Evolutionary conservation across 2,113 vertebrate genomes (phyloP).

Genomic region (Labeo rohita): DNA sequence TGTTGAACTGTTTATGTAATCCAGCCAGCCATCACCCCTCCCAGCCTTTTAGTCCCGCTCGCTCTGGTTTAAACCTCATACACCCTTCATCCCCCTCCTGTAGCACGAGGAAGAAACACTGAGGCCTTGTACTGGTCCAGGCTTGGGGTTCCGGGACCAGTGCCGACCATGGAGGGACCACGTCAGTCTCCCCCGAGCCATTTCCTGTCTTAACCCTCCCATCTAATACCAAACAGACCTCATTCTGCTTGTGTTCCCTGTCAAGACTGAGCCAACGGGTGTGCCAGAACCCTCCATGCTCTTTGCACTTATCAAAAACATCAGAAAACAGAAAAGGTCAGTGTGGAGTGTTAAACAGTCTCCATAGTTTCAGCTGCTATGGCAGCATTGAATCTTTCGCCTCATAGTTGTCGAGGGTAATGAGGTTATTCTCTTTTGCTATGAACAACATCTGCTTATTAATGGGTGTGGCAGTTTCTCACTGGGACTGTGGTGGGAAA

Average conservation of each 20-base stretch:
- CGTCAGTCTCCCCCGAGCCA: slow-evolving; percentile 65
- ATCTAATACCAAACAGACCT: slow-evolving; percentile 78
- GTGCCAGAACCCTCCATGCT: slow-evolving; percentile 49
- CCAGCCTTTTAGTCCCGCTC: slow-evolving; percentile 27
- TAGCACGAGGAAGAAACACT: slow-evolving; percentile 54
- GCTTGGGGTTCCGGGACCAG: slow-evolving; percentile 40
- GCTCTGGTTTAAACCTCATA: slow-evolving; percentile 54
- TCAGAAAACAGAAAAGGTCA: slow-evolving; percentile 24
- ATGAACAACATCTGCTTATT: neutral
- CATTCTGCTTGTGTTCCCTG: slow-evolving; percentile 63
- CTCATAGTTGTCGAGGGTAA: neutral
- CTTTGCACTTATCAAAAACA: slow-evolving; percentile 40
- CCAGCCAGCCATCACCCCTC: slow-evolving; percentile 48
- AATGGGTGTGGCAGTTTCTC: neutral
- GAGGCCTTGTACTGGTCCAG: slow-evolving; percentile 56
- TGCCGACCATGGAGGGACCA: slow-evolving; percentile 55
- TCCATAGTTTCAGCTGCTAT: neutral
- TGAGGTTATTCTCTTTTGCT: neutral
- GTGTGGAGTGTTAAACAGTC: slow-evolving; percentile 5
- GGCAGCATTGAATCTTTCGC: neutral
- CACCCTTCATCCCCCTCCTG: slow-evolving; percentile 25
- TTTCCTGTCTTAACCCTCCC: slow-evolving; percentile 77
- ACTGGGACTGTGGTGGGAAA: slow-evolving; percentile 41
- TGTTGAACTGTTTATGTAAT: slow-evolving; percentile 68
- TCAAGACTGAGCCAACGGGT: slow-evolving; percentile 42